These are phyloP conservation scores for Xenopus borealis DNA, from an alignment of 2,113 vertebrate species.

Conservation along the genomic window DNA sequence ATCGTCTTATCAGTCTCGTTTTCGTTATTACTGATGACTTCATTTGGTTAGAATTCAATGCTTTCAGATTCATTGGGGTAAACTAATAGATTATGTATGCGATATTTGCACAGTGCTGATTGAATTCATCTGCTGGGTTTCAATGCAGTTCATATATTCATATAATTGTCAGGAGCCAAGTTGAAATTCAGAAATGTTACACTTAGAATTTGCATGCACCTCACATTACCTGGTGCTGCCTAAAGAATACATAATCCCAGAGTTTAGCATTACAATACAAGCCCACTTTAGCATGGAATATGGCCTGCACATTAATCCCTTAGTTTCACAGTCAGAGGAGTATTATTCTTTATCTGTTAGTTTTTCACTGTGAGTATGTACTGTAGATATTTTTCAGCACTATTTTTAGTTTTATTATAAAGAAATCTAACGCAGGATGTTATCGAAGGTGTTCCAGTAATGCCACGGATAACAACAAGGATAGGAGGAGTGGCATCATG, in stretches of 20 bases:
- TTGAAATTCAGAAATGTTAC: slow-evolving; percentile 66
- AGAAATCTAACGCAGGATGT: too few species aligned
- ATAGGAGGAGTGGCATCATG: too few species aligned
- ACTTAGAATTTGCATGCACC: slow-evolving; percentile 54
- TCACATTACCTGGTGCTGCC: slow-evolving; percentile 48
- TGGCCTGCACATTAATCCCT: slow-evolving; percentile 25
- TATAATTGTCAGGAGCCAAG: slow-evolving; percentile 63
- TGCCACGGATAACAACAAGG: too few species aligned
- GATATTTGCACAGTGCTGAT: slow-evolving; percentile 71
- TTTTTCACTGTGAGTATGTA: too few species aligned
- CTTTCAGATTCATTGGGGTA: slow-evolving; percentile 70
- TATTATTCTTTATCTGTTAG: not conserved
- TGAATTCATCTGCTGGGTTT: slow-evolving; percentile 75
- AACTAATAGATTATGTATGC: slow-evolving; percentile 81
- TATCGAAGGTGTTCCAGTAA: too few species aligned
- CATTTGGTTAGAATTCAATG: slow-evolving; percentile 73
- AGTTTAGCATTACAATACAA: slow-evolving; percentile 22
- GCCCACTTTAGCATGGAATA: slow-evolving; percentile 11
- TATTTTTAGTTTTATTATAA: too few species aligned
- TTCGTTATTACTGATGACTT: slow-evolving; percentile 73
- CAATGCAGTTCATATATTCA: slow-evolving; percentile 64
- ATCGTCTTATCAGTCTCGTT: slow-evolving; percentile 63
- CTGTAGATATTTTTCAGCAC: too few species aligned
- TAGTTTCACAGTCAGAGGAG: not conserved
- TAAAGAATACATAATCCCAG: slow-evolving; percentile 37